Evolutionary conservation across 2,888 invertebrate species (phyloP).

Genomic region (Leptinotarsa tumamoca): DNA sequence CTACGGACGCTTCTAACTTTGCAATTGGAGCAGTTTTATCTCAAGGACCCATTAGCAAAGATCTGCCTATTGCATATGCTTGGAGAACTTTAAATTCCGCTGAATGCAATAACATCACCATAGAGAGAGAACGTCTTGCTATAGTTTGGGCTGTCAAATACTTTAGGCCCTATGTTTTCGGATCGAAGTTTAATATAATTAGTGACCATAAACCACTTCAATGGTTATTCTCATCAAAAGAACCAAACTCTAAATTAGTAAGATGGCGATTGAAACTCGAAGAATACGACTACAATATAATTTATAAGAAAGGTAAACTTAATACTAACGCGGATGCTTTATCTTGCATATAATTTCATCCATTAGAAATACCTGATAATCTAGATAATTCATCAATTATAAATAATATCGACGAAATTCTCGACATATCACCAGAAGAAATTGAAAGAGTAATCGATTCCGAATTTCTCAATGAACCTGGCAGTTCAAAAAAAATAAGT

Average conservation of each 20-base stretch:
- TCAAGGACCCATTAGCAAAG: slow-evolving; percentile 1
- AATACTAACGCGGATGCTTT: slow-evolving; percentile 38
- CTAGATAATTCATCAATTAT: neutral
- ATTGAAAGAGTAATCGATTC: neutral
- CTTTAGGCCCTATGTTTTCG: slow-evolving; percentile 45
- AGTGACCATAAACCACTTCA: slow-evolving; percentile 40
- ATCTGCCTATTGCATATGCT: slow-evolving; percentile 27
- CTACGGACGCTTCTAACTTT: slow-evolving; percentile 28
- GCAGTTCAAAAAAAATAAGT: no score
- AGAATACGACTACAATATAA: slow-evolving; percentile 39
- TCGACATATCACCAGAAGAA: neutral
- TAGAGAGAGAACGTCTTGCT: slow-evolving; percentile 44
- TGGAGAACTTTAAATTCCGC: slow-evolving; percentile 39
- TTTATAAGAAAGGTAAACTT: slow-evolving; percentile 36
- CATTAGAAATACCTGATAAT: slow-evolving; percentile 12
- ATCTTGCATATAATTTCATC: slow-evolving; percentile 23
- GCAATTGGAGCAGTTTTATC: slow-evolving; percentile 29
- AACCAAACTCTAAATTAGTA: slow-evolving; percentile 39
- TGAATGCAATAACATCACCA: slow-evolving; percentile 38
- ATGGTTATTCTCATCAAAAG: slow-evolving; percentile 39
- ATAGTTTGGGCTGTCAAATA: slow-evolving; percentile 44
- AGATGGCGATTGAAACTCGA: slow-evolving; percentile 35
- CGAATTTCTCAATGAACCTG: neutral
- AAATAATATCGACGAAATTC: slow-evolving; percentile 2
- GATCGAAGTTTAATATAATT: slow-evolving; percentile 38